Evolutionary conservation across 2,113 vertebrate genomes (phyloP), one percentile per base, ranked within the genome.

Genomic region (Camelus dromedarius): DNA sequence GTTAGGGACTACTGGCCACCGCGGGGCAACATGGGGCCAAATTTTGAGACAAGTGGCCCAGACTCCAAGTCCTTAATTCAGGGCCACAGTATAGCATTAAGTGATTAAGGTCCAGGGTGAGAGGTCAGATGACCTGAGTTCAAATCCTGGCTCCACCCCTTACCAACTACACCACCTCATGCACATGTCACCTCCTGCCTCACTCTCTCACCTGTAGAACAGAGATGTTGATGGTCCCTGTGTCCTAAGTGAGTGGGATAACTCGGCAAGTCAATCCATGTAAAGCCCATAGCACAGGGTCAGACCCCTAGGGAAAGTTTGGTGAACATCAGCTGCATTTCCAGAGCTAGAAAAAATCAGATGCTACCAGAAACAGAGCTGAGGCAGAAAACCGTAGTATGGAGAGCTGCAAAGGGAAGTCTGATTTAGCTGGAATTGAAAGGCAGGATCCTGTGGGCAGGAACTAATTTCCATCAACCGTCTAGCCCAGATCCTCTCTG

Each of bases 391-490:
- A 24, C 13, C 6, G 0, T 9, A 67, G 5, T 19, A 20, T 8
- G 20, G 2, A 6, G 5, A 35, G 66, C 7, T 12, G 79, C 42
- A 32, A 79, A 16, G 28, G 22, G 89, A 70, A 38, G 56, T 69
- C 75, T 26, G 79, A n/a, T 19, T 75, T 26, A 69, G 62, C 60
- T 26, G 26, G 35, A 67, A 52, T 5, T 50, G 52, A 38, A 54
- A 72, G 30, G 32, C 38, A 67, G 70, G 81, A 87, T 18, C 14
- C 16, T 69, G 50, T 13, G 35, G 38, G 70, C 52, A 91, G 35
- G 6, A 80, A 19, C 75, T 84, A 35, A 84, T 90, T 72, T 60
- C 89, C 66, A 90, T 90, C 91, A 96, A 26, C 62, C 48, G 15
- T 20, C 81, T 19, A 48, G 14, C 16, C 19, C 38, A 76, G 92